These are phyloP conservation scores for mouse (Mus musculus) DNA, from an alignment of 2,113 vertebrate genomes.

Conservation along the genomic window DNA sequence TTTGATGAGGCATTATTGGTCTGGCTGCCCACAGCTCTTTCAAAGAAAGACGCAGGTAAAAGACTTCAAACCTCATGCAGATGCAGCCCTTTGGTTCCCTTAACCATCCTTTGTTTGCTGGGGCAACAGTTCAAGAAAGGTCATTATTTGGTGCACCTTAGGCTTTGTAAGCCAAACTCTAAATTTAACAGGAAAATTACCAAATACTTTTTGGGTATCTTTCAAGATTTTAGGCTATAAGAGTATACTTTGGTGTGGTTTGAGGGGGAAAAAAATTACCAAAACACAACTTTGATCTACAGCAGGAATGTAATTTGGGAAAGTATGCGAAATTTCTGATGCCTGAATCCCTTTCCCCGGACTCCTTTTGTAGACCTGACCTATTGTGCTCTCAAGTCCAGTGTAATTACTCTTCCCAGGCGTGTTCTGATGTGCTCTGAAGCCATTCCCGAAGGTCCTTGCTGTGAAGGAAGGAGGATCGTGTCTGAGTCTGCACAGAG, in stretches of 20 bases:
- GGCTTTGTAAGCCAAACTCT: constrained; percentile 80
- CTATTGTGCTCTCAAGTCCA: not conserved
- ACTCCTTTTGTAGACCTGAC: not conserved
- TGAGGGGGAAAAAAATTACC: not conserved
- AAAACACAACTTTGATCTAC: constrained; percentile 57
- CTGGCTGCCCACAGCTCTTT: constrained; percentile 63
- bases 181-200: constrained; percentile 81
- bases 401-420: not conserved
- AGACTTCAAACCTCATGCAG: constrained; percentile 76
- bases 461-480: not conserved
- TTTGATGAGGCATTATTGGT: constrained; percentile 68
- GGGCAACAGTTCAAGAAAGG: constrained; percentile 77
- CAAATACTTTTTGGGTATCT: constrained; percentile 79
- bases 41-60: constrained; percentile 55
- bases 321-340: constrained; percentile 36
- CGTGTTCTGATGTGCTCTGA: constrained; percentile 17
- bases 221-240: constrained; percentile 81
- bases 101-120: constrained; percentile 75
- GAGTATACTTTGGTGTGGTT: constrained; percentile 73
- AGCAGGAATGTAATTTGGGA: constrained; percentile 59
- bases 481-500: not conserved
- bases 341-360: constrained; percentile 1
- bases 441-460: not conserved
- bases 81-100: constrained; percentile 75
- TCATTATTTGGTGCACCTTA: constrained; percentile 77